These are phyloP conservation scores for Lithobates pipiens DNA, from an alignment of 2,797 vertebrate species.

Conservation along the genomic window DNA sequence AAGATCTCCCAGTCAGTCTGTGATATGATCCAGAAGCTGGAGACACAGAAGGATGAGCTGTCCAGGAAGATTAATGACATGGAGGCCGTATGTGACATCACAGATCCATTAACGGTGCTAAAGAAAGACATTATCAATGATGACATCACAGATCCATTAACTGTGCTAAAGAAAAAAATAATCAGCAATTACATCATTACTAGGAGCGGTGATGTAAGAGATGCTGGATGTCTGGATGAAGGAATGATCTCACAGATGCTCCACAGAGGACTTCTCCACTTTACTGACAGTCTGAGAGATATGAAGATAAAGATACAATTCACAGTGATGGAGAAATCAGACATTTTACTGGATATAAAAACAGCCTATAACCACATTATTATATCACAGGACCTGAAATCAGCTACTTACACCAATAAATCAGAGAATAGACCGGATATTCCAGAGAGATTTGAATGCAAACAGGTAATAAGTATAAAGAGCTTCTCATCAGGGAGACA, in stretches of 20 bases:
- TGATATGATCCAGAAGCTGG: neutral
- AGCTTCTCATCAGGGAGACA: conserved; percentile 31
- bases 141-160: conserved; percentile 1
- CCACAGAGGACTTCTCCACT: neutral
- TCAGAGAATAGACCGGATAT: neutral
- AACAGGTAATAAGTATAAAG: neutral
- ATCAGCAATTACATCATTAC: neutral
- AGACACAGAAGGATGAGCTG: neutral
- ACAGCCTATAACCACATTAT: neutral
- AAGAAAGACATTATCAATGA: neutral
- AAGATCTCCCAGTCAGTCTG: neutral
- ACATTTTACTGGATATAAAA: conserved; percentile 5
- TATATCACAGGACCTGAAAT: conserved; percentile 17
- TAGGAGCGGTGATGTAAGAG: neutral
- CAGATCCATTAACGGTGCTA: neutral
- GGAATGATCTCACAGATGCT: neutral
- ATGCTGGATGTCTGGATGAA: neutral
- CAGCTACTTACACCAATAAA: neutral
- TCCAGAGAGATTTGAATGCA: conserved; percentile 1
- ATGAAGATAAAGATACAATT: neutral
- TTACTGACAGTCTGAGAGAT: neutral
- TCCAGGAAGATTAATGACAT: neutral
- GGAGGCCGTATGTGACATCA: neutral
- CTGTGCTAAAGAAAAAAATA: neutral
- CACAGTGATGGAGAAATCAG: neutral